phyloP scores from a whole-genome alignment of 2,888 invertebrate species.

The Alloscopus bannaensis region DNA sequence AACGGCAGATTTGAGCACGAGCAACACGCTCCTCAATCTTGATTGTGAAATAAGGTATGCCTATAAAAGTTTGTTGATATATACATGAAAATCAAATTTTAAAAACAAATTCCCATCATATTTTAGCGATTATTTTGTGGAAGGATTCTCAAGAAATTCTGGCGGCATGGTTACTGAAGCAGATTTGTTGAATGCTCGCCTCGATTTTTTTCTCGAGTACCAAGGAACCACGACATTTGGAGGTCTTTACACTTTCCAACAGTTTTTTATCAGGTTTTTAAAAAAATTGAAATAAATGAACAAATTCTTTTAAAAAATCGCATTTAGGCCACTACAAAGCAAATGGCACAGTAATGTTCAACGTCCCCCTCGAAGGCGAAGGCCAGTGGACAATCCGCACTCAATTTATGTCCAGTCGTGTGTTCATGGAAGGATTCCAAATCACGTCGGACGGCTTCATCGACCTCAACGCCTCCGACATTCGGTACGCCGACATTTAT shows the following conservation, averaged over 20 bases:
- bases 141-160: not conserved
- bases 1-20: not conserved
- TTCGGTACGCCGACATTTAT: not conserved
- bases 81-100: not conserved
- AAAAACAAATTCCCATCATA: not conserved
- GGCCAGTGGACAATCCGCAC: not conserved
- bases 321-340: not conserved
- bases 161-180: not conserved
- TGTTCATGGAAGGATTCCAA: not conserved
- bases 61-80: too few relatives aligned
- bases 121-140: not conserved
- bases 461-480: not conserved
- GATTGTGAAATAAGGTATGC: not conserved
- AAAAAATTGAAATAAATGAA: not conserved
- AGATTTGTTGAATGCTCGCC: not conserved
- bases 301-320: not conserved
- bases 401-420: not conserved
- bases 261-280: not conserved
- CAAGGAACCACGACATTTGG: not conserved
- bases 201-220: not conserved
- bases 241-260: not conserved
- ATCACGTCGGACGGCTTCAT: not conserved
- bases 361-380: not conserved
- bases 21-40: not conserved
- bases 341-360: not conserved